A percentile compares a stretch with the other conserved stretches of the same genome.
phyloP scores from a whole-genome alignment of 2,113 vertebrate genomes.

The Centropus bengalensis region DNA sequence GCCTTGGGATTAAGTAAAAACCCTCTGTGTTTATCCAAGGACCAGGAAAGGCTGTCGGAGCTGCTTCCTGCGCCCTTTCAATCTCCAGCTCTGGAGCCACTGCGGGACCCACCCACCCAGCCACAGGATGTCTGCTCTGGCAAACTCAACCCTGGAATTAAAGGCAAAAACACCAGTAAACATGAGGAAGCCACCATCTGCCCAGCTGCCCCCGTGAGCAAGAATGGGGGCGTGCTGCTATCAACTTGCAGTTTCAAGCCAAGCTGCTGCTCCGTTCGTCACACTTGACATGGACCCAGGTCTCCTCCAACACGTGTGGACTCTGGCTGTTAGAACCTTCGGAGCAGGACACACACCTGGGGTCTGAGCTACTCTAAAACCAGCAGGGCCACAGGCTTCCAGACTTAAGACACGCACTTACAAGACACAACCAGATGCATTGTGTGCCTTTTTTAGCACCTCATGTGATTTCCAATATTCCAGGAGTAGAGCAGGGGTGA shows the following conservation, averaged over 20 bases:
- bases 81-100: fast-evolving
- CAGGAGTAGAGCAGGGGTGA: not conserved
- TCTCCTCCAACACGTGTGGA: fast-evolving
- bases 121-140: not conserved
- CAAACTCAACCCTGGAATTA: not conserved
- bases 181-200: not conserved
- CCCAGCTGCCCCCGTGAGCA: fast-evolving
- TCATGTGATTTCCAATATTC: not conserved
- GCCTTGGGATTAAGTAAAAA: not conserved
- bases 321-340: not conserved
- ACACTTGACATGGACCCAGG: fast-evolving
- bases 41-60: not conserved
- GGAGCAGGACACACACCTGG: not conserved
- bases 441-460: not conserved
- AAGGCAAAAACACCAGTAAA: not conserved
- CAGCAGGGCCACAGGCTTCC: not conserved
- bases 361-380: not conserved
- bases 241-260: not conserved
- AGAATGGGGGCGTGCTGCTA: not conserved
- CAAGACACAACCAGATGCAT: not conserved
- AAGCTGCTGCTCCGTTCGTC: fast-evolving
- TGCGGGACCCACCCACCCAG: fast-evolving
- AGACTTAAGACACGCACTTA: not conserved
- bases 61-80: not conserved
- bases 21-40: not conserved